Conservation (phyloP, 2,888 invertebrate species). For the Tipula vernalis region DNA sequence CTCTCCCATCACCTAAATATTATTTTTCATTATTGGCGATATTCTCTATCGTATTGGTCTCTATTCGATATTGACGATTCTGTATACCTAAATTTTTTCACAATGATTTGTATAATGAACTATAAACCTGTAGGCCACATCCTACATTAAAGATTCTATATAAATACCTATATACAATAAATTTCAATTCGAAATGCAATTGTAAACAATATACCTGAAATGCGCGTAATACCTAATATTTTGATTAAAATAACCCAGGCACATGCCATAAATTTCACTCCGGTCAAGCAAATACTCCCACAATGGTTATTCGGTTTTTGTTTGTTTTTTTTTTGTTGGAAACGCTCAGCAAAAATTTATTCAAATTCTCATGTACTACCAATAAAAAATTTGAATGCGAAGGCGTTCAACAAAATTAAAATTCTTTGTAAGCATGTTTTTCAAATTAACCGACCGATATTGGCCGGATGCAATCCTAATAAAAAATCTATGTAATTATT, state of each 20-base stretch:
- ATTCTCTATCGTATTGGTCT: too few species aligned
- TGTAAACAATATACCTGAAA: too few species aligned
- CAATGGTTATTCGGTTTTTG: not conserved
- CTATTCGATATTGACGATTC: too few species aligned
- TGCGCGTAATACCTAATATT: not conserved
- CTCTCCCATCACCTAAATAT: too few species aligned
- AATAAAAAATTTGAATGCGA: not conserved
- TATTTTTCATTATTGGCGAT: too few species aligned
- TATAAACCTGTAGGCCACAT: too few species aligned
- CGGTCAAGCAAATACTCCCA: not conserved
- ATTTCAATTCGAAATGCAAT: too few species aligned
- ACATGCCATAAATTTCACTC: not conserved
- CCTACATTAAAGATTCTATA: too few species aligned
- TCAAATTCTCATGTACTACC: not conserved
- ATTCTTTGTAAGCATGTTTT: not conserved
- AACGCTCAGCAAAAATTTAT: not conserved
- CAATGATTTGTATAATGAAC: too few species aligned
- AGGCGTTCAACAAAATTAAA: not conserved
- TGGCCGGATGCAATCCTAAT: not conserved
- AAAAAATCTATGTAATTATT: not conserved
- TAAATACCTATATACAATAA: too few species aligned
- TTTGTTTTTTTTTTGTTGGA: not conserved
- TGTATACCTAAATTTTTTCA: too few species aligned
- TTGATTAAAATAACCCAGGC: not conserved
- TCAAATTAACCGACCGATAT: not conserved